Base-by-base conservation (phyloP, 2,888 invertebrate species). In the Neocrepidodera transversa region DNA sequence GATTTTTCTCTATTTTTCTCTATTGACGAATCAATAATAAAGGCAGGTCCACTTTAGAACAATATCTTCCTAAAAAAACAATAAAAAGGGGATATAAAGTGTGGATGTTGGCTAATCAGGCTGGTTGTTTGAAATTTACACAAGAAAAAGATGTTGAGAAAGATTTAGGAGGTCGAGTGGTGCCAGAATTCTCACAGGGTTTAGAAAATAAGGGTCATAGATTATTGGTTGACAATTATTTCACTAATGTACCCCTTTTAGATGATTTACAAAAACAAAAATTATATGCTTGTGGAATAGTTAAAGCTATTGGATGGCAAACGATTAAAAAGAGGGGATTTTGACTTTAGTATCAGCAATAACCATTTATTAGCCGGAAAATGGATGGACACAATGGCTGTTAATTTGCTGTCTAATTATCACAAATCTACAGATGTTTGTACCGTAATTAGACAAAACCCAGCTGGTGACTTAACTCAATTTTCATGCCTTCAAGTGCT, bases 171-270 rank as follows among this genome's bases (percentile, higher is more conserved):
- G 38, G 7, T 11, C 38, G 70, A 26, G 69, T 74, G 10, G 69
- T 74, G 17, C 53, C 60, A 35, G 58, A 69, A 56, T 57, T 75
- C 23, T 65, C 67, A 11, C 28, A 58, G 43, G 48, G 49, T 23
- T 36, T 71, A 10, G 23, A 51, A 58, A 58, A 54, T 5, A 65
- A 68, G 53, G 56, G 64, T 35, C 68, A 70, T 59, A 62, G 45
- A 16, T 17, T 73, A n/a, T 73, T 64, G 48, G 69, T 74, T 60
- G 71, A 75, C 50, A 72, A 73, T 43, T 73, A 62, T 64, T 72
- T 74, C 64, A 65, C 62, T 7, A 64, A 60, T 30, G 60, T 70
- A 16, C 13, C 43, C 3, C 64, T 3, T 23, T 3, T 73, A 58
- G 55, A 67, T 30, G 43, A 61, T 58, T 49, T 63, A 14, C 20